Percentiles rank a stretch among this genome's conserved stretches.
Conservation (phyloP, 2,888 invertebrate species). For the Dichetophora obliterata region DNA sequence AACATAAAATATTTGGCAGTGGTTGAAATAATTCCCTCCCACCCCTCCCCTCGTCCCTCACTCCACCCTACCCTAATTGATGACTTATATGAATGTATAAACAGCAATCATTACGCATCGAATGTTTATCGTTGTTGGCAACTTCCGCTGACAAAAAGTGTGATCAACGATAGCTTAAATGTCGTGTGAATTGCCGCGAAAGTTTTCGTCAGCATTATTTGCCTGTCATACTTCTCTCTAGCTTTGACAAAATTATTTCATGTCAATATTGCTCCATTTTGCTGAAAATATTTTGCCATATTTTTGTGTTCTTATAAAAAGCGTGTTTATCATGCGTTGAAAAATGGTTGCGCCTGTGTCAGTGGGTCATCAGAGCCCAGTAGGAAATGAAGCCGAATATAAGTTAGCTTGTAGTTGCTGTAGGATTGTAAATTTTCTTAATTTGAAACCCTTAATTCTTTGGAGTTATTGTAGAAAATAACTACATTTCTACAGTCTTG, state of each 20-base stretch:
- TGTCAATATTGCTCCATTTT: slow-evolving; percentile 15
- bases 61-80: neutral
- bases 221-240: neutral
- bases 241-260: neutral
- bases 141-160: slow-evolving; percentile 8
- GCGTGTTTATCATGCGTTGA: slow-evolving; percentile 1
- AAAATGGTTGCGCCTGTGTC: neutral
- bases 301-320: neutral
- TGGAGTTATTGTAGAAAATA: no score
- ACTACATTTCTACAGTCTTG: no score
- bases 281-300: neutral
- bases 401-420: no score
- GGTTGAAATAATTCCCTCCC: neutral
- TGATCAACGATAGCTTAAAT: slow-evolving; percentile 7
- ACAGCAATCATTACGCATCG: neutral
- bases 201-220: slow-evolving; percentile 10
- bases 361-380: neutral
- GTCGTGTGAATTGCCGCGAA: slow-evolving; percentile 3
- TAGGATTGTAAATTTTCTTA: no score
- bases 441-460: no score
- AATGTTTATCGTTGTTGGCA: neutral
- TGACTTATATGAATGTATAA: neutral
- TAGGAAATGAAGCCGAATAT: neutral
- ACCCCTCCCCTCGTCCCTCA: neutral
- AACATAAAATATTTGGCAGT: neutral